Percentiles rank a stretch among this genome's conserved stretches.
phyloP scores from a whole-genome alignment of 92 coral and sea anemone species.

The Epizoanthus ramosus region DNA sequence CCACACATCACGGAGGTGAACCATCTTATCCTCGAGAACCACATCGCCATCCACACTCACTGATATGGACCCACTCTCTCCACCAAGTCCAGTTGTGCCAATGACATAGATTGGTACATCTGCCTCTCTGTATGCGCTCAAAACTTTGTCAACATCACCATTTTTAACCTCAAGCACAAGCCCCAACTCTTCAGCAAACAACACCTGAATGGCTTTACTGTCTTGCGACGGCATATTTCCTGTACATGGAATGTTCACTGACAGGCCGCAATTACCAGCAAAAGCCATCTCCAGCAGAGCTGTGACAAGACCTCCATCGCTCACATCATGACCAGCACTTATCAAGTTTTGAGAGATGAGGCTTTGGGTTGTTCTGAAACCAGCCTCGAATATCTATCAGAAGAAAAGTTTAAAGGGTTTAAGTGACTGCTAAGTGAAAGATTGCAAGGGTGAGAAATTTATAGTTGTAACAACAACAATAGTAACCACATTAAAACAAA shows the following conservation, averaged over 20 bases:
- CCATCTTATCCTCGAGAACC: constrained; percentile 92
- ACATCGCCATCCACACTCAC: constrained; percentile 68
- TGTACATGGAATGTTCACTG: constrained; percentile 58
- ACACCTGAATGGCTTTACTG: constrained; percentile 57
- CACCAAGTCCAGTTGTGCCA: constrained; percentile 72
- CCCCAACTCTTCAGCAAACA: constrained; percentile 96
- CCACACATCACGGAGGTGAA: constrained; percentile 88
- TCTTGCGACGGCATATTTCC: constrained; percentile 44
- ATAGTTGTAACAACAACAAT: not conserved
- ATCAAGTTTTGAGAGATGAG: constrained; percentile 70
- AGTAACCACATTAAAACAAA: not conserved
- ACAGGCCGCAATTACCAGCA: constrained; percentile 92
- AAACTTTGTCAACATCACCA: constrained; percentile 67
- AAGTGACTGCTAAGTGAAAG: not conserved
- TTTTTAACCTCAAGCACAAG: constrained; percentile 80
- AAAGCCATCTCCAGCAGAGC: constrained; percentile 94
- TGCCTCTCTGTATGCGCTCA: constrained; percentile 59
- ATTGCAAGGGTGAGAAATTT: not conserved
- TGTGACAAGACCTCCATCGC: constrained; percentile 93
- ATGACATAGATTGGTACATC: constrained; percentile 70
- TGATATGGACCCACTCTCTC: constrained; percentile 72
- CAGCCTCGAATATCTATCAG: constrained; percentile 72
- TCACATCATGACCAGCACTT: constrained; percentile 92
- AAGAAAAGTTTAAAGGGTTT: constrained; percentile 25
- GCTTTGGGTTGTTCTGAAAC: constrained; percentile 81